Conservation (phyloP, 2,888 invertebrate species). For the Pammene aurita region DNA sequence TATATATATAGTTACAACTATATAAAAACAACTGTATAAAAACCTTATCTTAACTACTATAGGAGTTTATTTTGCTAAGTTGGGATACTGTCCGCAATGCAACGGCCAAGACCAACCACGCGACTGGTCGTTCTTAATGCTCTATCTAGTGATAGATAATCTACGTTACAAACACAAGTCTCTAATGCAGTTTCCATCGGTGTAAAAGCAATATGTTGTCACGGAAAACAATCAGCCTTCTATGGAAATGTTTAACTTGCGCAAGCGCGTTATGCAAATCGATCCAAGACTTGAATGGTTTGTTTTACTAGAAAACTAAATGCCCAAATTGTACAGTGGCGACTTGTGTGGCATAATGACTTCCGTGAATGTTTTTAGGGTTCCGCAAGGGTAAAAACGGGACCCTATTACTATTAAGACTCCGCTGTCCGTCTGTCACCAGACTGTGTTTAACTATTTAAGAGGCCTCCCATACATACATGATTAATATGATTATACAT, state of each 20-base stretch:
- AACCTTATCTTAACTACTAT: too few relatives aligned
- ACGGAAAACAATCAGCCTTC: constrained; percentile 49
- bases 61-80: too few relatives aligned
- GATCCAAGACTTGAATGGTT: constrained; percentile 26
- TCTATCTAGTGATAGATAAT: neutral
- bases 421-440: too few relatives aligned
- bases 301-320: constrained; percentile 38
- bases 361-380: constrained; percentile 4
- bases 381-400: too few relatives aligned
- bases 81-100: too few relatives aligned
- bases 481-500: too few relatives aligned
- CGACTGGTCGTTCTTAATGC: neutral
- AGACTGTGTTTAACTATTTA: too few relatives aligned
- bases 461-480: too few relatives aligned
- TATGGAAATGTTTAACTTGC: constrained; percentile 48
- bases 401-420: too few relatives aligned
- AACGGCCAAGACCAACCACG: too few relatives aligned
- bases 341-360: constrained; percentile 15
- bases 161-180: constrained; percentile 30
- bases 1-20: too few relatives aligned
- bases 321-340: constrained; percentile 15
- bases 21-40: too few relatives aligned
- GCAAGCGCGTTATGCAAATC: constrained; percentile 42
- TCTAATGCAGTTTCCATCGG: constrained; percentile 51
- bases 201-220: constrained; percentile 54